Evolutionary conservation across 2,888 invertebrate species (phyloP).

Genomic region (Masnerella sp.): DNA sequence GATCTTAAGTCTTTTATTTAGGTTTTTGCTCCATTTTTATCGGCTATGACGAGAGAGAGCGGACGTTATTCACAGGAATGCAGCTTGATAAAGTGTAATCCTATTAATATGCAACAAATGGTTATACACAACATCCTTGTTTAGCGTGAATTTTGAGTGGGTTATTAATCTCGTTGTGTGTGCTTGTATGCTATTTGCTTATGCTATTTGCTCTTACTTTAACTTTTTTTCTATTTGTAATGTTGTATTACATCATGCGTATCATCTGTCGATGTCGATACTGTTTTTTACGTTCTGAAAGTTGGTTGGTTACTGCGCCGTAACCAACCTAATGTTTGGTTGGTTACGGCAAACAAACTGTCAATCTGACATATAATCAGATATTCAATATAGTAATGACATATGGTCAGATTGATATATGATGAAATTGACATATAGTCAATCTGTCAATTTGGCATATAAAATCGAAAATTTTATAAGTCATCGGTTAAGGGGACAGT

Average conservation of each 20-base stretch:
- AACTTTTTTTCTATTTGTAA: slow-evolving; percentile 5
- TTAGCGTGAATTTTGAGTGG: slow-evolving; percentile 44
- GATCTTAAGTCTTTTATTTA: not conserved
- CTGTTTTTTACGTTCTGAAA: slow-evolving; percentile 46
- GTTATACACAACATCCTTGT: slow-evolving; percentile 26
- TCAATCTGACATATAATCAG: no score
- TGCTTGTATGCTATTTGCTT: slow-evolving; percentile 48
- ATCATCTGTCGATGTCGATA: slow-evolving; percentile 47
- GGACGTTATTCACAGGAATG: slow-evolving; percentile 25
- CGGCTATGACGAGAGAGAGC: slow-evolving; percentile 36
- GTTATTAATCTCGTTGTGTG: slow-evolving; percentile 44
- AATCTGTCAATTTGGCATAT: no score
- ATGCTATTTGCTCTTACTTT: slow-evolving; percentile 27
- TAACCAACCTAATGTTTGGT: no score
- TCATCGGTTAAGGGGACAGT: no score
- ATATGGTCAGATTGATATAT: no score
- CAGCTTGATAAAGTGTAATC: slow-evolving; percentile 24
- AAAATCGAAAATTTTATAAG: no score
- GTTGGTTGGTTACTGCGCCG: no score
- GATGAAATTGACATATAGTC: no score
- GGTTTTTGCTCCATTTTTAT: slow-evolving; percentile 34
- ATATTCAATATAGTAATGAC: no score
- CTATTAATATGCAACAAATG: slow-evolving; percentile 50
- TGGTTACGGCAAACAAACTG: no score
- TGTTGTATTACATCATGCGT: slow-evolving; percentile 36